Evolutionary conservation across 1,140 invertebrate genomes (phyloP).

Genomic region (Zaprionus africanus): DNA sequence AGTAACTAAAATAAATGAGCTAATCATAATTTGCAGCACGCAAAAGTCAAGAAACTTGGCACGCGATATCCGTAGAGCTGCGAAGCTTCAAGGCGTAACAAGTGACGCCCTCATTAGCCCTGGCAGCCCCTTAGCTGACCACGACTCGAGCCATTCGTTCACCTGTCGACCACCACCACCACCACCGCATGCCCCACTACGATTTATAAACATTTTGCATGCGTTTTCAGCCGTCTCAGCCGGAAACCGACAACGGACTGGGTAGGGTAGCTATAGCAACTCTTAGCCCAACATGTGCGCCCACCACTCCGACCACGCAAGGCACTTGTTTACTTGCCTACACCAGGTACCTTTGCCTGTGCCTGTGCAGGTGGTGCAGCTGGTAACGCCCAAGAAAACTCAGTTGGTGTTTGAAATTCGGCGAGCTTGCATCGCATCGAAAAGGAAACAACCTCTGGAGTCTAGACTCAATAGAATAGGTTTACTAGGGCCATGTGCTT

Average conservation of each 20-base stretch:
- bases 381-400: slow-evolving; percentile 27
- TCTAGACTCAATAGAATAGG: background rate
- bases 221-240: slow-evolving; percentile 38
- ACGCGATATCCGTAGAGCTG: slow-evolving; percentile 22
- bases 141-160: slow-evolving; percentile 5
- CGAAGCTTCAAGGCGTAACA: slow-evolving; percentile 58
- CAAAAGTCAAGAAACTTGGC: slow-evolving; percentile 39
- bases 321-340: slow-evolving; percentile 70
- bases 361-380: slow-evolving; percentile 60
- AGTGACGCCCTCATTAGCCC: slow-evolving; percentile 44
- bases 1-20: slow-evolving; percentile 54
- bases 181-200: background rate
- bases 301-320: slow-evolving; percentile 19
- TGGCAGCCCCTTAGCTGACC: slow-evolving; percentile 30
- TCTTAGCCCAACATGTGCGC: slow-evolving; percentile 51
- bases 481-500: slow-evolving; percentile 52
- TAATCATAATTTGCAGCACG: slow-evolving; percentile 72
- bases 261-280: slow-evolving; percentile 79
- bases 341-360: slow-evolving; percentile 12
- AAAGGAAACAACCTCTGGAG: background rate
- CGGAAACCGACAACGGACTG: slow-evolving; percentile 12
- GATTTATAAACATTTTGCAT: slow-evolving; percentile 59
- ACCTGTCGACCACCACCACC: background rate
- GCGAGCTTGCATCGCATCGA: slow-evolving; percentile 21
- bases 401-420: slow-evolving; percentile 62